Evolutionary conservation across 2,797 vertebrate genomes (phyloP).

Genomic region (Microctenopoma stevenorrisi): DNA sequence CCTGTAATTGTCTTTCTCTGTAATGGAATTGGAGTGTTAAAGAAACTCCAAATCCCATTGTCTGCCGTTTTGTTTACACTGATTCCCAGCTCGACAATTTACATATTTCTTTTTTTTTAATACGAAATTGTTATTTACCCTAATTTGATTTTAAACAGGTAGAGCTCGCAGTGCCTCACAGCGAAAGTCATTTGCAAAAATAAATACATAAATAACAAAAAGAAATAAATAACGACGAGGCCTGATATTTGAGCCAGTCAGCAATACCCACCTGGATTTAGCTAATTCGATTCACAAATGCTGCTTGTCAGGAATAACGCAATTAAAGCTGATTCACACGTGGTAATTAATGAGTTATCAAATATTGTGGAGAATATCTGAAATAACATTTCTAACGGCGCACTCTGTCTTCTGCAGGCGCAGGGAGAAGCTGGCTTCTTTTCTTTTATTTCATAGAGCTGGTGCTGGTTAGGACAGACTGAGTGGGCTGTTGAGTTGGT

Average conservation of each 20-base stretch:
- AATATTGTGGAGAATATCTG: slow-evolving; percentile 48
- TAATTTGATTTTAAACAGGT: slow-evolving; percentile 89
- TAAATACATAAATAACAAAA: neutral
- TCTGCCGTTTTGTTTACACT: slow-evolving; percentile 59
- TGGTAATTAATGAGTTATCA: slow-evolving; percentile 91
- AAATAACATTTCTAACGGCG: slow-evolving; percentile 38
- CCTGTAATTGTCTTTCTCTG: slow-evolving; percentile 59
- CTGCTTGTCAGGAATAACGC: slow-evolving; percentile 92
- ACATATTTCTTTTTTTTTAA: slow-evolving; percentile 28
- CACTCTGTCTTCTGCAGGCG: slow-evolving; percentile 12
- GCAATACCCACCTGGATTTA: slow-evolving; percentile 95
- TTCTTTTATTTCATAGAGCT: slow-evolving; percentile 18
- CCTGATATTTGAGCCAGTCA: slow-evolving; percentile 93
- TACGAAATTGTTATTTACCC: slow-evolving; percentile 73
- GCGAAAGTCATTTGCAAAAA: slow-evolving; percentile 88
- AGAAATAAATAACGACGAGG: slow-evolving; percentile 82
- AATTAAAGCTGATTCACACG: slow-evolving; percentile 93
- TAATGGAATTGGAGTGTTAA: slow-evolving; percentile 59
- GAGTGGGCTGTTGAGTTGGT: slow-evolving; percentile 29
- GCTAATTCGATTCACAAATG: slow-evolving; percentile 95
- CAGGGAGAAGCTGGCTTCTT: neutral
- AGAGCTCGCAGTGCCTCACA: slow-evolving; percentile 88
- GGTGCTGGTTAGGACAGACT: slow-evolving; percentile 11
- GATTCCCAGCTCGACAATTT: slow-evolving; percentile 51
- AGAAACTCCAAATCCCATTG: slow-evolving; percentile 64